Conservation (phyloP, 2,113 vertebrate genomes). For the Psettodes erumei region DNA sequence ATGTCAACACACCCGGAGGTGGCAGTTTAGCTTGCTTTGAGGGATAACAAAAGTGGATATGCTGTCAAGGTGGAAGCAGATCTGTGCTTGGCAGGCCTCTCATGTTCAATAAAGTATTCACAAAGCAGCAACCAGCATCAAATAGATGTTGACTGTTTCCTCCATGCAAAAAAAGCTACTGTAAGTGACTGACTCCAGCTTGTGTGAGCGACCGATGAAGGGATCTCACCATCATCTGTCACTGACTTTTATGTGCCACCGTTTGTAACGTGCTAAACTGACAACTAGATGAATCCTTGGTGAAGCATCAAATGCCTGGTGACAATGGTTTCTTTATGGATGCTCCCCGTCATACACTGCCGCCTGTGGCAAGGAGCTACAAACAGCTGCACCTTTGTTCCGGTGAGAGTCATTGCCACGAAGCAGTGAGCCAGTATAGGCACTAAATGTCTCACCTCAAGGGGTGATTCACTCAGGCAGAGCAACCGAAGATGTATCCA, state of each 20-base stretch:
- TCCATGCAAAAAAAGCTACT: constrained; percentile 60
- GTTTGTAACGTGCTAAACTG: constrained; percentile 40
- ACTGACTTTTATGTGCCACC: constrained; percentile 44
- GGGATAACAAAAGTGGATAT: constrained; percentile 33
- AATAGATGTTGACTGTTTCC: constrained; percentile 50
- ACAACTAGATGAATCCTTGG: constrained; percentile 27
- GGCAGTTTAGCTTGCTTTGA: constrained; percentile 47
- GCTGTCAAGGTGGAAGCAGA: constrained; percentile 43
- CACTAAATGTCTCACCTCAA: constrained; percentile 47
- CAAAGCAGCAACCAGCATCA: constrained; percentile 47
- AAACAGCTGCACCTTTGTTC: constrained; percentile 54
- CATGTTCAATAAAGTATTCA: constrained; percentile 44
- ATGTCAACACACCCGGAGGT: constrained; percentile 63
- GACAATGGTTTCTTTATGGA: constrained; percentile 35
- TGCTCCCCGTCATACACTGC: not conserved
- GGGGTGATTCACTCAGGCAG: constrained; percentile 56
- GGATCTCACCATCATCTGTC: constrained; percentile 23
- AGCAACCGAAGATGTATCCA: constrained; percentile 35
- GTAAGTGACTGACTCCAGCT: constrained; percentile 33
- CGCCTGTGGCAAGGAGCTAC: constrained; percentile 6
- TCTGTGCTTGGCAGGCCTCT: constrained; percentile 15
- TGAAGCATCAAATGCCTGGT: constrained; percentile 31
- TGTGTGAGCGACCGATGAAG: constrained; percentile 29
- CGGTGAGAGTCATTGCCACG: constrained; percentile 41
- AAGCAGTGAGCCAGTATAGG: constrained; percentile 42